Evolutionary conservation across 2,797 vertebrate genomes (phyloP).

Genomic region (Eulemur coronatus): DNA sequence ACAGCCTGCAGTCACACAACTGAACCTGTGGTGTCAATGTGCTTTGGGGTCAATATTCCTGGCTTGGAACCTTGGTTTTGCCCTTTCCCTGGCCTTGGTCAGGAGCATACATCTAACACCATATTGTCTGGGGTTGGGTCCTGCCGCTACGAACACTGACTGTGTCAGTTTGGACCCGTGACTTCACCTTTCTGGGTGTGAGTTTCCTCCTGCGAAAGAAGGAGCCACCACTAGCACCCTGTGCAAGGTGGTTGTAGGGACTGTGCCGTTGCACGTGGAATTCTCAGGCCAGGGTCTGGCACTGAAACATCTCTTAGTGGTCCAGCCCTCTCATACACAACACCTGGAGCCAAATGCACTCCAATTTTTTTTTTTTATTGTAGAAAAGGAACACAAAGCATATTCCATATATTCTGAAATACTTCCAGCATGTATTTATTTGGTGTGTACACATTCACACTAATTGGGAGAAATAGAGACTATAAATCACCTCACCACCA

Average conservation of each 20-base stretch:
- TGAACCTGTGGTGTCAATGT: neutral
- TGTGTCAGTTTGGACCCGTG: neutral
- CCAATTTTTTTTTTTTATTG: neutral
- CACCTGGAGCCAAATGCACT: neutral
- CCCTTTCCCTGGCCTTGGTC: neutral
- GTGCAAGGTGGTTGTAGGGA: neutral
- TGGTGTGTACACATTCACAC: neutral
- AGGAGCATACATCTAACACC: neutral
- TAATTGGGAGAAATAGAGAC: neutral
- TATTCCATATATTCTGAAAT: neutral
- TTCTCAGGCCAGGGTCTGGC: neutral
- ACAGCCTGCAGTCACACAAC: neutral
- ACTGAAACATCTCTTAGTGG: neutral
- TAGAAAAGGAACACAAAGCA: neutral
- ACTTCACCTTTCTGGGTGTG: neutral
- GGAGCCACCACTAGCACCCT: neutral
- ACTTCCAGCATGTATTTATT: neutral
- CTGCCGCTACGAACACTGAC: neutral
- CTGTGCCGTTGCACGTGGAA: no score
- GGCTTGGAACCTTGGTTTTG: neutral
- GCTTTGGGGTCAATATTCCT: no score
- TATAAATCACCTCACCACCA: neutral
- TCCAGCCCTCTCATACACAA: neutral
- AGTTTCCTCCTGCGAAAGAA: neutral
- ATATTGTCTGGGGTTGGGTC: neutral